Evolutionary conservation across 2,113 vertebrate genomes (phyloP).

Genomic region (Nycticorax nycticorax): DNA sequence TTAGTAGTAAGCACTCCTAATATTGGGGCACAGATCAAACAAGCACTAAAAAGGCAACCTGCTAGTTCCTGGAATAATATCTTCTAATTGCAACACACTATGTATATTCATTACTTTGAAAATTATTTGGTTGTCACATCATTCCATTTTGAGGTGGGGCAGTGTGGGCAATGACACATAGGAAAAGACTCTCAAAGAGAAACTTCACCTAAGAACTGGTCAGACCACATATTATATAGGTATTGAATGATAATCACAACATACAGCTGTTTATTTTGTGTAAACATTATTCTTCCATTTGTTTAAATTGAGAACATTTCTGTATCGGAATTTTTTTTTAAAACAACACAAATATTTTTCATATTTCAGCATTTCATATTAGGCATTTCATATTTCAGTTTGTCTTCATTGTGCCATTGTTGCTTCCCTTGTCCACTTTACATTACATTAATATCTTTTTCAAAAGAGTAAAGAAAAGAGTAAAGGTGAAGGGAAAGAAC

Average conservation of each 20-base stretch:
- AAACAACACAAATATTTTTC: background rate
- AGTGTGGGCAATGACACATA: fast-evolving
- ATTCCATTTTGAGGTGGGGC: background rate
- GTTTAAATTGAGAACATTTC: background rate
- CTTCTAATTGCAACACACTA: background rate
- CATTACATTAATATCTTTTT: background rate
- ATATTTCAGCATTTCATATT: background rate
- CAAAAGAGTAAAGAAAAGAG: background rate
- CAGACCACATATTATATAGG: background rate
- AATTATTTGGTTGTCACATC: background rate
- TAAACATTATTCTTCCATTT: background rate
- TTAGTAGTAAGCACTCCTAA: background rate
- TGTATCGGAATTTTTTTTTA: background rate
- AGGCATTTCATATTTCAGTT: background rate
- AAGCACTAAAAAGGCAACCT: background rate
- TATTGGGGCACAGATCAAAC: background rate
- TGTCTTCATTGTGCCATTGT: background rate
- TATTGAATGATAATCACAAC: background rate
- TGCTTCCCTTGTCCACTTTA: background rate
- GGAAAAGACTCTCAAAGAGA: background rate
- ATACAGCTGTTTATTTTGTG: background rate
- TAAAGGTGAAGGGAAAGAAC: background rate
- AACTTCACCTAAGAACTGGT: background rate
- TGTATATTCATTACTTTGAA: background rate
- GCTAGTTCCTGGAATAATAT: background rate